Base-by-base conservation (phyloP, 1,140 invertebrate species). In the Sycobia sp. region DNA sequence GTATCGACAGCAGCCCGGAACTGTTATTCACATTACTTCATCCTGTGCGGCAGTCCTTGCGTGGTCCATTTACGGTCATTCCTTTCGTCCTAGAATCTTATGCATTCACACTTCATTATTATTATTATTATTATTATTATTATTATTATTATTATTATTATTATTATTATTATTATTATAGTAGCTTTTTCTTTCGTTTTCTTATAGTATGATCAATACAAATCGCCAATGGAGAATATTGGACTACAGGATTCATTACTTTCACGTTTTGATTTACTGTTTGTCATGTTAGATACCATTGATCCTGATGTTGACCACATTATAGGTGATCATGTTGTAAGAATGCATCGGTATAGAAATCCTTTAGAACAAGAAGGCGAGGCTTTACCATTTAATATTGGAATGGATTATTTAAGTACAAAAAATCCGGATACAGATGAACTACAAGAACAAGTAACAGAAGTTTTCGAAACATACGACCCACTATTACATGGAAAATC, bases 161-260 rank as follows among this genome's bases (percentile, higher is more conserved):
- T 2, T 41, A 18, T 41, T 41, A 20, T 39, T 5, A 4, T 3
- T 5, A 16, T 39, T 16, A 39, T 51, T 51, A 3, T 20, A 16
- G 14, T 51, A 25, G 14, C 10, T 41, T 43, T 4, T 53, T 54
- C 49, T 56, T 36, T 5, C 1, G n/a, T 60, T 29, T 69, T 72
- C 69, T 73, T 73, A 61, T 77, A 95, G 91, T 99, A 99, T 74
- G 95, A 99, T 83, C 94, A 96, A 76, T 99, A 97, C 81, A 99
- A 98, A 82, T 95, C 95, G 0, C 98, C 98, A 0, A 99, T 99
- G 97, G 97, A 99, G 78, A 99, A 99, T 82, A 99, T 99, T 75
- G 96, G 96, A 0, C 81, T 97, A 18, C 97, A 99, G 83, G 98
- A 99, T 84, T 99, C 98, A 0, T 78, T 99, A 29, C 82, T 99